phyloP scores from a whole-genome alignment of 2,888 invertebrate genomes.

The Syritta pipiens region DNA sequence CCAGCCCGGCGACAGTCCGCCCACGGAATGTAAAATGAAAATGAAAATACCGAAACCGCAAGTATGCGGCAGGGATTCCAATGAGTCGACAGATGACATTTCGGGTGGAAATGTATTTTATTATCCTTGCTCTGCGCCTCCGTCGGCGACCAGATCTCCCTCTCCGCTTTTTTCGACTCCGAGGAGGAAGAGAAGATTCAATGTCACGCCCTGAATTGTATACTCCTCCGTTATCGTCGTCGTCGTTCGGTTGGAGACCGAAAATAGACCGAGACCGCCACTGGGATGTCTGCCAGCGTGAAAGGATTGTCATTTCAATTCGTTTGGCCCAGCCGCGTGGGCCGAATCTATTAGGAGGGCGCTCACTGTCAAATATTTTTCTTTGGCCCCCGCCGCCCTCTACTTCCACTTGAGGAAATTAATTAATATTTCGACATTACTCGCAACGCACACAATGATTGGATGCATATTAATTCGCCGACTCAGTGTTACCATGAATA shows the following conservation, averaged over 20 bases:
- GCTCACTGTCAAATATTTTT: slow-evolving; percentile 49
- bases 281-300: slow-evolving; percentile 37
- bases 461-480: slow-evolving; percentile 64
- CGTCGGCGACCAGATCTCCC: not conserved
- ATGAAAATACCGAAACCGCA: slow-evolving; percentile 40
- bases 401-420: slow-evolving; percentile 40
- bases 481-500: slow-evolving; percentile 23
- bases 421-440: slow-evolving; percentile 57
- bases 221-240: slow-evolving; percentile 1
- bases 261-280: slow-evolving; percentile 35
- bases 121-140: slow-evolving; percentile 28
- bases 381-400: not conserved
- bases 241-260: slow-evolving; percentile 10
- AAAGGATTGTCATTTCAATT: slow-evolving; percentile 60
- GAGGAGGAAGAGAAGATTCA: slow-evolving; percentile 33
- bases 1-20: not conserved
- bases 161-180: not conserved
- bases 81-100: slow-evolving; percentile 61
- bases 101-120: slow-evolving; percentile 43
- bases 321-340: slow-evolving; percentile 31
- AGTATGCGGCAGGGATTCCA: slow-evolving; percentile 59
- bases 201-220: slow-evolving; percentile 56
- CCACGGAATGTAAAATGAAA: slow-evolving; percentile 46
- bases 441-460: slow-evolving; percentile 18
- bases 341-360: slow-evolving; percentile 44